Conservation (phyloP, 2,113 vertebrate species). For the Hypanus sabinus region DNA sequence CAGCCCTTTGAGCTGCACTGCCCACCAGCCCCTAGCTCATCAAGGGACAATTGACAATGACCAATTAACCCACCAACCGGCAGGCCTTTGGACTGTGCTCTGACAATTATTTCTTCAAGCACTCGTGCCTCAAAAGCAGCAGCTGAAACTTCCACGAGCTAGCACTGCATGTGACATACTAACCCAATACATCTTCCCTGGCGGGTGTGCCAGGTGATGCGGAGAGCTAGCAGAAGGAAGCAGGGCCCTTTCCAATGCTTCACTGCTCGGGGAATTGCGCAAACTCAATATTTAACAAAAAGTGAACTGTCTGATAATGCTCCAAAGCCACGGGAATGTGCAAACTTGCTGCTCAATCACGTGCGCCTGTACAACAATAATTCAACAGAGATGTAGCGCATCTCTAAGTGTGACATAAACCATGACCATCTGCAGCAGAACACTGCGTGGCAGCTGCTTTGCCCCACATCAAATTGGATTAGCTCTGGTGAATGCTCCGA, state of each 20-base stretch:
- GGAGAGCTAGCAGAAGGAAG: not conserved
- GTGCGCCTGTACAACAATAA: not conserved
- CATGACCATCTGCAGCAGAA: not conserved
- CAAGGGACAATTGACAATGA: too few relatives aligned
- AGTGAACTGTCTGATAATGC: not conserved
- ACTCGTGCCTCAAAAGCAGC: not conserved
- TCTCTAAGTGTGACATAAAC: not conserved
- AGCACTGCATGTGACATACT: not conserved
- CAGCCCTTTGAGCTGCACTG: too few relatives aligned
- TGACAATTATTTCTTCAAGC: not conserved
- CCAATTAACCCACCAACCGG: too few relatives aligned
- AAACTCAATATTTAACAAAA: not conserved
- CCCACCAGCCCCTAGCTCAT: too few relatives aligned
- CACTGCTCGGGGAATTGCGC: not conserved
- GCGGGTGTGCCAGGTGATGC: not conserved
- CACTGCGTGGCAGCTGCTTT: not conserved
- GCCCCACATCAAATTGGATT: not conserved
- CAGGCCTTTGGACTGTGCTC: too few relatives aligned
- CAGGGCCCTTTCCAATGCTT: not conserved
- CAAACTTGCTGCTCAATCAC: not conserved
- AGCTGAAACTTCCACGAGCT: not conserved
- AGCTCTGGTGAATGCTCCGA: not conserved
- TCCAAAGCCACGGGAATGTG: not conserved
- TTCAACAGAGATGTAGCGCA: not conserved
- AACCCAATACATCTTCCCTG: not conserved